phyloP scores from a whole-genome alignment of 2,888 invertebrate species.

The Cephonodes hylas region DNA sequence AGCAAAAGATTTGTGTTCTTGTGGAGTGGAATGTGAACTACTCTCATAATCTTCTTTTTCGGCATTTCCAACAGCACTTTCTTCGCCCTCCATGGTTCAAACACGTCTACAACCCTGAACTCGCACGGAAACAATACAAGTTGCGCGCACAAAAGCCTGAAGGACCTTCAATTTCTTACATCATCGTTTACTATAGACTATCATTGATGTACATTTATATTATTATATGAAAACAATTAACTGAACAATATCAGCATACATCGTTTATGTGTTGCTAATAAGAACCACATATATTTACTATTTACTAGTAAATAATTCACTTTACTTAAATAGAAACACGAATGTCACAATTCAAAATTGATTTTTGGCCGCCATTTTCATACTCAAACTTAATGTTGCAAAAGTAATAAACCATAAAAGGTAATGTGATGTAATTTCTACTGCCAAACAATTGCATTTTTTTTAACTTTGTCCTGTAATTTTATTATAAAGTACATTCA shows the following conservation, averaged over 20 bases:
- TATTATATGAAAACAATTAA: neutral
- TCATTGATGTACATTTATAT: neutral
- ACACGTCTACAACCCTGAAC: conserved; percentile 14
- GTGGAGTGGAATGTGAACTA: conserved; percentile 72
- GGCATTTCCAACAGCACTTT: conserved; percentile 48
- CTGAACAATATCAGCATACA: neutral
- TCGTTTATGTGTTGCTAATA: neutral
- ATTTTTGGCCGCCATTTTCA: conserved; percentile 75
- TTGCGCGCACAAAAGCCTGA: conserved; percentile 41
- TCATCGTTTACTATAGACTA: conserved; percentile 68
- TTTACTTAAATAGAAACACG: conserved; percentile 18
- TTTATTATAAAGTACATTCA: too few species aligned
- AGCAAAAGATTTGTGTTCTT: conserved; percentile 73
- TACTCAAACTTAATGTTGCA: conserved; percentile 25
- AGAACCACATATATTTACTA: neutral
- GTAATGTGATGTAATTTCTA: neutral
- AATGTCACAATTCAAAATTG: conserved; percentile 73
- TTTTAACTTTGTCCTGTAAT: too few species aligned
- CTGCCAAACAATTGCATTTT: too few species aligned
- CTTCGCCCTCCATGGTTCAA: conserved; percentile 64
- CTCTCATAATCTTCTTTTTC: conserved; percentile 69
- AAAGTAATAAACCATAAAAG: neutral
- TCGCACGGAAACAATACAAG: conserved; percentile 45
- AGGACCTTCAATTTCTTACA: conserved; percentile 73
- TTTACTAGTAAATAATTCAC: conserved; percentile 35